phyloP scores from a whole-genome alignment of 2,797 vertebrate genomes.

The Psittacula derbiana region DNA sequence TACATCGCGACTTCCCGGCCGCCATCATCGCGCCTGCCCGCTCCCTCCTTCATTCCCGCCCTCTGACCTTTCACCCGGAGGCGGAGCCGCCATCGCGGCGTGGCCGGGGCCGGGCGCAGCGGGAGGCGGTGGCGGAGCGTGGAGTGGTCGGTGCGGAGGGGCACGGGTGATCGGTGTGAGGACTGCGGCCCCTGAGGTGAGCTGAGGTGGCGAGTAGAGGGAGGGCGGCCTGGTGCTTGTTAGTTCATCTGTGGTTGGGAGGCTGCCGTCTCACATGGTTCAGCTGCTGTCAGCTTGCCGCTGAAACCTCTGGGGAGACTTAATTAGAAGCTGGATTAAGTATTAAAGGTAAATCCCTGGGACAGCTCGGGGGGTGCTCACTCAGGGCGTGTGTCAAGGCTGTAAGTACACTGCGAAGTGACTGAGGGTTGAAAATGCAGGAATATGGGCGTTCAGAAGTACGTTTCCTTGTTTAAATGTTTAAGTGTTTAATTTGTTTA shows the following conservation, averaged over 20 bases:
- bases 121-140: not conserved
- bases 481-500: not conserved
- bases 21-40: not conserved
- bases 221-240: rapidly evolving
- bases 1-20: not conserved
- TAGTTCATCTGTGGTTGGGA: not conserved
- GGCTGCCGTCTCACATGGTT: not conserved
- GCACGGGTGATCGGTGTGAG: not conserved
- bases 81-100: not conserved
- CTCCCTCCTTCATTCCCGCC: not conserved
- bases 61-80: slow-evolving; percentile 25
- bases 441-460: not conserved
- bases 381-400: not conserved
- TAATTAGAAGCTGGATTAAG: not conserved
- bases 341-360: not conserved
- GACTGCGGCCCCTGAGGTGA: not conserved
- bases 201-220: not conserved
- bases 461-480: not conserved
- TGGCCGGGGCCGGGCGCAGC: not conserved
- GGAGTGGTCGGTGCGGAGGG: not conserved
- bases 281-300: not conserved
- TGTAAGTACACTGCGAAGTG: not conserved
- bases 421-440: not conserved
- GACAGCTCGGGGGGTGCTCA: not conserved
- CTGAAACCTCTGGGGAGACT: not conserved